These are phyloP conservation scores for Aptenodytes forsteri DNA, from an alignment of 2,113 vertebrate species.

Conservation along the genomic window DNA sequence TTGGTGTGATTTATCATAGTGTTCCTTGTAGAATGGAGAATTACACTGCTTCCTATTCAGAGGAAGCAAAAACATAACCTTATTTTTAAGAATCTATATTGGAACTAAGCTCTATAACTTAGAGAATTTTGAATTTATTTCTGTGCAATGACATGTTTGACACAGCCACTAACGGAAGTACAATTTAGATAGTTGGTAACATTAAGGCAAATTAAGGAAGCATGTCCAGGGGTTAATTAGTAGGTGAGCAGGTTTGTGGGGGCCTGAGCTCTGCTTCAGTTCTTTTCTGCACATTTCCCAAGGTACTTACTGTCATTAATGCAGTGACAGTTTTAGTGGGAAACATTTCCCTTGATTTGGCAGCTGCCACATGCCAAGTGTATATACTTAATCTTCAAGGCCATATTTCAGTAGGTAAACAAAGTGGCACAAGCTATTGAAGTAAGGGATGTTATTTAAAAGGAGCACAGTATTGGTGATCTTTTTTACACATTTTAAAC, in stretches of 20 bases:
- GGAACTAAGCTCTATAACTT: neutral
- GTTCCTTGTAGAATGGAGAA: neutral
- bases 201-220: neutral
- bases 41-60: neutral
- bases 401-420: slow-evolving; percentile 16
- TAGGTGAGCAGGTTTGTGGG: neutral
- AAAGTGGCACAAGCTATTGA: neutral
- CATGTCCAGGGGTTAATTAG: neutral
- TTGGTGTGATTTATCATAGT: neutral
- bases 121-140: neutral
- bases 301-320: neutral
- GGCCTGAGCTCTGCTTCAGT: neutral
- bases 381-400: neutral
- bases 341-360: neutral
- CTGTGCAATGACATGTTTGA: neutral
- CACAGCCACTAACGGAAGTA: neutral
- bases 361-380: neutral
- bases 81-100: neutral
- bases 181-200: neutral
- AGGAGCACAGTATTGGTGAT: neutral
- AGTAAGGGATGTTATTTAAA: neutral
- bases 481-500: neutral
- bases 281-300: neutral
- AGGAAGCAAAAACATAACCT: neutral
- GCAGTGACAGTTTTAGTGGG: neutral